Conservation (phyloP, 2,113 vertebrate genomes). For the Phasianus colchicus region DNA sequence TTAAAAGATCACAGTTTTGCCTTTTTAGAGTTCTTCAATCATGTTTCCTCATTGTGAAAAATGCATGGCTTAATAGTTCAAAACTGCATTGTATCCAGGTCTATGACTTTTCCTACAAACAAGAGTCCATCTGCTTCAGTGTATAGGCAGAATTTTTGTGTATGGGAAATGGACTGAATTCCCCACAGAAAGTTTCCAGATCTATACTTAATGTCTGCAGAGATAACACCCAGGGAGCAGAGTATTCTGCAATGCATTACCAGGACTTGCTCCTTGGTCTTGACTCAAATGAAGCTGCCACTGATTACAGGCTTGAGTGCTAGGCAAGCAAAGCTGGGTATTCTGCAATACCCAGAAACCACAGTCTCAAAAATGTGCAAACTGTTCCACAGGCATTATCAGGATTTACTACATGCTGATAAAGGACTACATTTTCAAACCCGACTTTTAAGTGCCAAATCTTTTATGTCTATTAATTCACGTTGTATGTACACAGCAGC, state of each 20-base stretch:
- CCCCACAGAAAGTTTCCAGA: neutral
- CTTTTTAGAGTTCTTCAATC: neutral
- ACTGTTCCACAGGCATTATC: neutral
- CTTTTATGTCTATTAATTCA: slow-evolving; percentile 24
- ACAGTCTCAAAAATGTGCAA: neutral
- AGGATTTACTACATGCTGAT: slow-evolving; percentile 26
- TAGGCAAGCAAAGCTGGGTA: neutral
- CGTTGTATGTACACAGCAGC: neutral
- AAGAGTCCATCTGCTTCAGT: neutral
- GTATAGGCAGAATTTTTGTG: neutral
- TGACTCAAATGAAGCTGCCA: neutral
- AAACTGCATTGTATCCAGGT: neutral
- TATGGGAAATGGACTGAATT: neutral
- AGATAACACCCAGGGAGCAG: neutral
- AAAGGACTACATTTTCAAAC: slow-evolving; percentile 32
- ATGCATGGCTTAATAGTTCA: neutral
- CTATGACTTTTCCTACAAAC: neutral
- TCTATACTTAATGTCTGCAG: neutral
- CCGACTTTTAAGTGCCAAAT: neutral
- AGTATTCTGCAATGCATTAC: neutral
- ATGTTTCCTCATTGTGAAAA: neutral
- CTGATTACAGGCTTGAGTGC: neutral
- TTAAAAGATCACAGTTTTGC: neutral
- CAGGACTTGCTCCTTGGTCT: neutral
- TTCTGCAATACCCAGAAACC: neutral